A percentile compares a stretch with the other conserved stretches of the same genome.
Evolutionary conservation across 2,888 invertebrate genomes (phyloP).

Genomic region (Drosophila trichaetosa): DNA sequence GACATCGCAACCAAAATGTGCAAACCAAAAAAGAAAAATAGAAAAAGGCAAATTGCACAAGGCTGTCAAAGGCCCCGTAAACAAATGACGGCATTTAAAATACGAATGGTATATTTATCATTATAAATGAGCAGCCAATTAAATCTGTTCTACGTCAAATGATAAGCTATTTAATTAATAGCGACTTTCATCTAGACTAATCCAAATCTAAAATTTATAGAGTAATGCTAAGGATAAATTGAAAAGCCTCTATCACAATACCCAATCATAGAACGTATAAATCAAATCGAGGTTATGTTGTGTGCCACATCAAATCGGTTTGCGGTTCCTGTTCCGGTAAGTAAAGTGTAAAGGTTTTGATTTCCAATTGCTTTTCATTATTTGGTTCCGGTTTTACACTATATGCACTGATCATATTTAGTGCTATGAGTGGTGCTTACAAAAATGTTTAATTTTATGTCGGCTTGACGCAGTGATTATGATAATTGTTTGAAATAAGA

Average conservation of each 20-base stretch:
- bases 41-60: slow-evolving; percentile 12
- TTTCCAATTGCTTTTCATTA: neutral
- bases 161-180: slow-evolving; percentile 13
- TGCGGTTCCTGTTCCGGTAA: neutral
- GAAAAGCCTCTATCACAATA: neutral
- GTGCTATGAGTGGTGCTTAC: neutral
- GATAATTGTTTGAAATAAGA: no score
- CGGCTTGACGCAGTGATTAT: no score
- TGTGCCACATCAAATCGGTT: neutral
- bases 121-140: slow-evolving; percentile 24
- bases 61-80: slow-evolving; percentile 28
- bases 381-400: neutral
- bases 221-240: neutral
- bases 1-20: slow-evolving; percentile 36
- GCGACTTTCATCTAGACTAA: neutral
- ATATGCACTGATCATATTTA: neutral
- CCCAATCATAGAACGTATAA: neutral
- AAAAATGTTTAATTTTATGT: neutral
- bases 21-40: slow-evolving; percentile 12
- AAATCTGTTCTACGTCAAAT: slow-evolving; percentile 16
- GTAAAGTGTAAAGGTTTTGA: neutral
- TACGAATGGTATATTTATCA: slow-evolving; percentile 17
- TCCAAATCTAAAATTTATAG: neutral
- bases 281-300: neutral
- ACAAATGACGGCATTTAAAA: slow-evolving; percentile 47